Base-by-base conservation (phyloP, 2,888 invertebrate species). In the Cyclophora albipunctata region DNA sequence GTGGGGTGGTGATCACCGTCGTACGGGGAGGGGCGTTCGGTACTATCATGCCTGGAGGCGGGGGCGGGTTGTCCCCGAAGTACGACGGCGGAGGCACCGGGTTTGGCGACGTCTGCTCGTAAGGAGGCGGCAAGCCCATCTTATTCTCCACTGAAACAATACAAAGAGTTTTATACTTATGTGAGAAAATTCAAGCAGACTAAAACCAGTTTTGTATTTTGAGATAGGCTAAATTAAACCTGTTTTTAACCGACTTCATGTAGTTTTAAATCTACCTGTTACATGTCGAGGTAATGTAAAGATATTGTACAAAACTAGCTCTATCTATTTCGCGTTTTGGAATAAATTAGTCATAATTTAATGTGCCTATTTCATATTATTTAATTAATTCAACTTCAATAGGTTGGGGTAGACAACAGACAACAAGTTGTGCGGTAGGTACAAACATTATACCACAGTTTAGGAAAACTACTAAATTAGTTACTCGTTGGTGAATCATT, bases 81-180 rank as follows among this genome's bases (percentile, higher is more conserved):
- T 88, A 87, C 1, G 85, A 81, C 0, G 86, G 87, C 2, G 87
- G 87, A 2, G 87, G 86, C 3, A 75, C 79, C 3, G 83, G 81
- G 54, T 79, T 83, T 0, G 81, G 72, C 5, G 75, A 66, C n/a
- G 72, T 62, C 48, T 78, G 80, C 54, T 86, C 81, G 59, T 88
- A 86, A 2, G 87, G 84, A 3, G 87, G 87, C 0, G 87, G 87
- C 2, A 87, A 64, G 7, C 87, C 87, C 83, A 87, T 86, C 68
- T 88, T 88, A 53, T 87, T 87, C 69, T 88, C 87, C 87, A 88
- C 87, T 88, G 78, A 49, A 85, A 81, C 37, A 37, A 37, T 20
- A 20, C 20, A 20, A 20, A 20, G 20, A 20, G 20, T 20, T 20
- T 20, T 20, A 20, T 20, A 20, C 20, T 2, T 20, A 20, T 20